Evolutionary conservation across 2,113 vertebrate genomes (phyloP).

Genomic region (Microcebus murinus): DNA sequence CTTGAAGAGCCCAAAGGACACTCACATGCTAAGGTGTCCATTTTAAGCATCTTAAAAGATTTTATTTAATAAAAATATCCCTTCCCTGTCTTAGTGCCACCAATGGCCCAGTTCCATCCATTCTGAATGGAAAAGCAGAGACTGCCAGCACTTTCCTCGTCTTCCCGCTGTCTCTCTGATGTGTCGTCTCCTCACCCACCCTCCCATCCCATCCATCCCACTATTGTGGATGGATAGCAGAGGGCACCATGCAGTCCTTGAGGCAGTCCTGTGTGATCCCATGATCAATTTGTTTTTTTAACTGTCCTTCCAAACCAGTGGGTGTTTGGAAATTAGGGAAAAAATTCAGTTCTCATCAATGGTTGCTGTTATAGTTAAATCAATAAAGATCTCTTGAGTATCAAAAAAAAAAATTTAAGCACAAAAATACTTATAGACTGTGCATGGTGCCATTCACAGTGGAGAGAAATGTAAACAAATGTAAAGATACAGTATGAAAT

Average conservation of each 20-base stretch:
- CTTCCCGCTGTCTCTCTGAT: background rate
- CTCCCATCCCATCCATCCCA: background rate
- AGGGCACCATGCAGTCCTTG: constrained; percentile 37
- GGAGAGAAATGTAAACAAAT: background rate
- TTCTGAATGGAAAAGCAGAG: background rate
- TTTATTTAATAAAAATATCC: too few species aligned
- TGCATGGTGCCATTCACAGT: background rate
- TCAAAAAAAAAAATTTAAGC: background rate
- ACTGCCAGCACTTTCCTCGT: background rate
- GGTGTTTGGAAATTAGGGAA: constrained; percentile 78
- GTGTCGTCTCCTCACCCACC: background rate
- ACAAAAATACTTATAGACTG: background rate
- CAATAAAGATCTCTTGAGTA: constrained; percentile 93
- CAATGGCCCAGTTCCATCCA: too few species aligned
- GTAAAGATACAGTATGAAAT: background rate
- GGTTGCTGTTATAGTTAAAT: constrained; percentile 93
- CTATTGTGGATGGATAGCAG: constrained; percentile 57
- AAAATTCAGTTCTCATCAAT: constrained; percentile 84
- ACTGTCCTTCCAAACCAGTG: constrained; percentile 79
- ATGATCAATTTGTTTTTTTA: constrained; percentile 49
- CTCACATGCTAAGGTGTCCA: too few species aligned
- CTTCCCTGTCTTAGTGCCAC: too few species aligned
- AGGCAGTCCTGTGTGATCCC: constrained; percentile 77
- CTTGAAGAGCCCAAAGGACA: too few species aligned
- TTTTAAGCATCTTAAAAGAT: too few species aligned